Evolutionary conservation across 1,140 invertebrate genomes (phyloP), one percentile per base, ranked within the genome.

Genomic region (Achroia grisella): DNA sequence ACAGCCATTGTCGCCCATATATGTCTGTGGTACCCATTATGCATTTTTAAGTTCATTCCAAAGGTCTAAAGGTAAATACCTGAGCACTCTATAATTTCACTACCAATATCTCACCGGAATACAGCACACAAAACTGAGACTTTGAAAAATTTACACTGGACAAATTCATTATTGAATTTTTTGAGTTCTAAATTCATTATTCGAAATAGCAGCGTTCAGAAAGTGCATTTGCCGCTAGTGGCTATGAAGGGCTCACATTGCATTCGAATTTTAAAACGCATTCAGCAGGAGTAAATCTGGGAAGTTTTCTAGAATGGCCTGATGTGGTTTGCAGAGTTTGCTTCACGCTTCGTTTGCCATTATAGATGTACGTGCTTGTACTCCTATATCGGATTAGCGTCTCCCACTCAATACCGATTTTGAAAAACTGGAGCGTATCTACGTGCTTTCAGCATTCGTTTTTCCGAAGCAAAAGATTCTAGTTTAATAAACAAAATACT

Each of bases 301-400:
- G 57, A 60, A 63, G 63, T 59, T 13, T 14, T 35, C 39, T 23
- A 8, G 30, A 58, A 48, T 43, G 60, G 60, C 58, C 2, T 6
- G 59, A 67, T 61, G 66, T 62, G 66, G 71, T 67, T 70, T 52
- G 58, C 55, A 51, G 66, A 72, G 62, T 66, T 71, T 64, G 63
- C 65, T 69, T 51, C 37, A 31, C 37, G 36, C 36, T 63, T 49
- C 67, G 53, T 55, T 57, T 56, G 50, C 48, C 61, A 63, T 76
- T 74, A 77, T 65, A 57, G 53, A 13, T 33, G 42, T 58, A 75
- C 75, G 78, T 82, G 75, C 64, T 62, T 62, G 53, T 40, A 63
- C 57, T 77, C 10, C 39, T 12, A 11, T 44, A 62, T 57, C 12
- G 49, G 49, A 62, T 56, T 55, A 64, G 57, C 15, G 48, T 48